Evolutionary conservation across 53 echinoderm and acorn worm genomes (phyloP), one percentile per base, ranked within the genome.

Genomic region (Mesocentrotus franciscanus): DNA sequence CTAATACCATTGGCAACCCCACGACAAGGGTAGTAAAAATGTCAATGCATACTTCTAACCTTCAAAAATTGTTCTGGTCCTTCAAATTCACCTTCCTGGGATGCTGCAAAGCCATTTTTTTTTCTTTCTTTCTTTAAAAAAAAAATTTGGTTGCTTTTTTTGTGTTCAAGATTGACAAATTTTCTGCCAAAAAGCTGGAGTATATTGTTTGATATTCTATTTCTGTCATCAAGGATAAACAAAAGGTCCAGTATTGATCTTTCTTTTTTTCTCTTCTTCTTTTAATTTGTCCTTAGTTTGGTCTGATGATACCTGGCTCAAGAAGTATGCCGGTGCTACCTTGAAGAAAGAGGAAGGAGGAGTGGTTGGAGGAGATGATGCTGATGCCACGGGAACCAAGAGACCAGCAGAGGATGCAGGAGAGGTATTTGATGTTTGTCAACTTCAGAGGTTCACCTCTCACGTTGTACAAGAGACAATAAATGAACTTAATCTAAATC

Each of bases 241-340:
- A 68, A 24, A 18, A 24, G 24, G 24, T 20, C 68, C 68, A 22
- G 24, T 68, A 26, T 68, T 68, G 20, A 68, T 68, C 26, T 68
- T 68, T 33, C 42, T 20, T 39, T 81, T 81, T 81, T 18, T 17
- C 8, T 18, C 20, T 42, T 14, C 17, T 64, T 20, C 64, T 14
- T 64, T 64, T 64, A 6, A 16, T 64, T 22, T 36, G 20, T 81
- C 39, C 81, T 36, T 20, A 98, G 98, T 98, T 66, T 98, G 98
- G 98, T 96, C 98, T 30, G 98, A 98, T 91, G 98, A 98, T 78
- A 97, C 96, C 79, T 98, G 98, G 98, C 94, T 98, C 56, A 97
- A 97, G 98, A 98, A 97, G 92, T 96, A 97, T 87, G 96, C 98
- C 3, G 98, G 98, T 26, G 96, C 97, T 26, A 98, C 98, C 0